phyloP scores from a whole-genome alignment of 2,113 vertebrate species.

The Cynoglossus semilaevis region DNA sequence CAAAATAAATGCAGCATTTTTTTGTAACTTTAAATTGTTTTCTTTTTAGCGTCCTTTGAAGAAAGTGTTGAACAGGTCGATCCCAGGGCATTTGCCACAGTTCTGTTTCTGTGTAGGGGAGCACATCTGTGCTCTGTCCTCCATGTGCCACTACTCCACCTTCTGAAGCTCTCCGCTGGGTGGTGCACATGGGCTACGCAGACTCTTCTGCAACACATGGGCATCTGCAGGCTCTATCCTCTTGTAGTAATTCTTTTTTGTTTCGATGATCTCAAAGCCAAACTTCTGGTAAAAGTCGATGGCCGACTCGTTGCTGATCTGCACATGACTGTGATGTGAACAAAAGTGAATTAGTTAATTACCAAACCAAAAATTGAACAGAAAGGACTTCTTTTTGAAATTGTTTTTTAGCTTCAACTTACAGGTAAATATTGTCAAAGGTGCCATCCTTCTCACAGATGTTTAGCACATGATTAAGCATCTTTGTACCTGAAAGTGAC shows the following conservation, averaged over 20 bases:
- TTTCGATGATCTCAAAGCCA: constrained; percentile 99
- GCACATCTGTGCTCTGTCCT: constrained; percentile 61
- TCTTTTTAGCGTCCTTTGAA: constrained; percentile 78
- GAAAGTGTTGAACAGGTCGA: constrained; percentile 76
- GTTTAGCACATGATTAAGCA: constrained; percentile 99
- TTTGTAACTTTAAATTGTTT: constrained; percentile 70
- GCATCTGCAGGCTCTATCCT: constrained; percentile 99
- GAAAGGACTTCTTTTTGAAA: too few relatives aligned
- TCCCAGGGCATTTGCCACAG: constrained; percentile 77
- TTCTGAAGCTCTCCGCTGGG: constrained; percentile 91
- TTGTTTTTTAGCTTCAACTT: constrained; percentile 68
- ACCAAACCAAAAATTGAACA: too few relatives aligned
- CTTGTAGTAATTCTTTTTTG: constrained; percentile 99
- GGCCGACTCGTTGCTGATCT: constrained; percentile 99
- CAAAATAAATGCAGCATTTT: constrained; percentile 76
- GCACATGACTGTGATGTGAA: constrained; percentile 85
- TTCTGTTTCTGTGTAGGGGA: constrained; percentile 72
- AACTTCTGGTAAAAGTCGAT: constrained; percentile 99
- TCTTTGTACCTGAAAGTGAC: constrained; percentile 89
- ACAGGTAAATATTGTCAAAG: constrained; percentile 99
- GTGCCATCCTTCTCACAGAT: constrained; percentile 99
- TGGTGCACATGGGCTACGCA: constrained; percentile 83
- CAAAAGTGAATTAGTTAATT: not conserved
- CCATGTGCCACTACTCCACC: constrained; percentile 69
- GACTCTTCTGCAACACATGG: constrained; percentile 97